These are phyloP conservation scores for Anolis apletophallus DNA, from an alignment of 2,797 vertebrate genomes.

Conservation along the genomic window DNA sequence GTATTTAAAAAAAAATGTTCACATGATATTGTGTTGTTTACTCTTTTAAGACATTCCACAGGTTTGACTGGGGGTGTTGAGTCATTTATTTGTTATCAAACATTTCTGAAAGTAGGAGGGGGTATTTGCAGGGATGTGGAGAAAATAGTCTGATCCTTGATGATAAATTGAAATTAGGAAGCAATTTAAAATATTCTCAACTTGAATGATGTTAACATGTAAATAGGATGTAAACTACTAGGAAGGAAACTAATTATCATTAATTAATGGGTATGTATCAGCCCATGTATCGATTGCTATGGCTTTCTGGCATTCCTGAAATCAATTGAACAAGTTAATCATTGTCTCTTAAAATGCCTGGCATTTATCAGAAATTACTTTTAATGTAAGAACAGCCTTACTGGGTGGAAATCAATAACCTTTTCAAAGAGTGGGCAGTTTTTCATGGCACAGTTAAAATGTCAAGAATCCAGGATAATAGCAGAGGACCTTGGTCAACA, in stretches of 20 bases:
- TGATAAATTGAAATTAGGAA: neutral
- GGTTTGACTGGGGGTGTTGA: no score
- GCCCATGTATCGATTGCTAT: neutral
- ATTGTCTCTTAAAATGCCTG: neutral
- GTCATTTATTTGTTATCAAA: neutral
- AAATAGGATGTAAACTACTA: neutral
- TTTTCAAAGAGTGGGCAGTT: neutral
- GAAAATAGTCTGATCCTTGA: neutral
- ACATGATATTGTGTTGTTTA: neutral
- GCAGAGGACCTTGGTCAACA: neutral
- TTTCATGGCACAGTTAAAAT: neutral
- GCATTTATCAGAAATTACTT: constrained; percentile 10
- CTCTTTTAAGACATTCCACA: neutral
- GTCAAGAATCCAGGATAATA: neutral
- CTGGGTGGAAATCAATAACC: neutral
- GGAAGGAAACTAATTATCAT: neutral
- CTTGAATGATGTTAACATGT: neutral
- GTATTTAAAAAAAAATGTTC: no score
- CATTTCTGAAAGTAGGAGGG: neutral
- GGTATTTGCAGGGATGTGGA: neutral
- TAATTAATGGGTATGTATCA: constrained; percentile 34
- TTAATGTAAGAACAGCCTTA: neutral
- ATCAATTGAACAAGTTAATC: neutral
- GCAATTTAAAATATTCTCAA: neutral
- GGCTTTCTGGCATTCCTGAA: constrained; percentile 10